These are phyloP conservation scores for Pteruthius melanotis DNA, from an alignment of 2,113 vertebrate species.

Conservation along the genomic window DNA sequence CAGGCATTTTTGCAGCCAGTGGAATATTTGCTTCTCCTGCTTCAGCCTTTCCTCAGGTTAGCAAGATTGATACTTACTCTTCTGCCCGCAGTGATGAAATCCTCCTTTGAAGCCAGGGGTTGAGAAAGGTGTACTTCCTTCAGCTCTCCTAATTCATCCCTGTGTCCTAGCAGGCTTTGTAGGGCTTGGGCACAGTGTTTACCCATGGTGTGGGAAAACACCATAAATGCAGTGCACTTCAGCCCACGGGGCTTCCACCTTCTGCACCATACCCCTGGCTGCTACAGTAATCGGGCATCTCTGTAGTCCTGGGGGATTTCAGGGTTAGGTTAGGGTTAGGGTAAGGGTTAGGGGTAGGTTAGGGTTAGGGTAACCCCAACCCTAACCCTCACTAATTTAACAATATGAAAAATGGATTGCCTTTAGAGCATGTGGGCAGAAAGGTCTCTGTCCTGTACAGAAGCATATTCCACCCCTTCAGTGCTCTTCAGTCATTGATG, in stretches of 20 bases:
- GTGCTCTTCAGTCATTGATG: background rate
- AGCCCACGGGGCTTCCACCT: rapidly evolving
- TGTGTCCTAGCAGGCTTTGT: background rate
- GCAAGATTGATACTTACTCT: background rate
- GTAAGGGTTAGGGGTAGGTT: background rate
- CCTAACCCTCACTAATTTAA: background rate
- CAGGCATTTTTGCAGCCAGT: background rate
- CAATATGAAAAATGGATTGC: background rate
- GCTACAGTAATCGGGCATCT: rapidly evolving
- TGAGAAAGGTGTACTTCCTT: background rate
- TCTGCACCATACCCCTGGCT: rapidly evolving
- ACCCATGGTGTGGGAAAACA: background rate
- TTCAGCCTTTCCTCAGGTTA: background rate
- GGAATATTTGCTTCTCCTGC: background rate
- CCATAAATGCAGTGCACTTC: background rate
- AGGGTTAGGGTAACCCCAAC: background rate
- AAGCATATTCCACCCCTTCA: background rate
- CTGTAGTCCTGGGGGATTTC: background rate
- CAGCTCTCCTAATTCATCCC: background rate
- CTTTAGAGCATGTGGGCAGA: background rate
- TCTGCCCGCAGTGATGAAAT: background rate
- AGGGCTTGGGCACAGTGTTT: background rate
- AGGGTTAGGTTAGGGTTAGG: background rate
- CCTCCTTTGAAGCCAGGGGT: background rate
- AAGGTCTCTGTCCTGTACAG: background rate